Evolutionary conservation across 2,797 vertebrate genomes (phyloP).

Genomic region (Dromococcyx pavoninus): DNA sequence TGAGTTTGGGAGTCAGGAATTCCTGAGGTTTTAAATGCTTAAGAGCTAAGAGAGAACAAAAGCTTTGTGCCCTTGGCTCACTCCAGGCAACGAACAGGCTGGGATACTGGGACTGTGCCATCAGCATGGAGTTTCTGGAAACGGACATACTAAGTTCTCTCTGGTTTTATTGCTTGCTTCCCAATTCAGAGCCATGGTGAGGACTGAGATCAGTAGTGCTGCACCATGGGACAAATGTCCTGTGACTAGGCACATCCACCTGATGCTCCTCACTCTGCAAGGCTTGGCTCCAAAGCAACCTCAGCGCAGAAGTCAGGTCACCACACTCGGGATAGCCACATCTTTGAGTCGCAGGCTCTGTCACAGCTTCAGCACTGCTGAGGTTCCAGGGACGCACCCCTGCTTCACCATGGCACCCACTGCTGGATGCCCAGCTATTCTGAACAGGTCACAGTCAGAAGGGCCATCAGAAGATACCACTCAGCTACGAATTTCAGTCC

Average conservation of each 20-base stretch:
- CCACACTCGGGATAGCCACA: not conserved
- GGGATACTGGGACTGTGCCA: not conserved
- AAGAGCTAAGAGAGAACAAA: slow-evolving; percentile 8
- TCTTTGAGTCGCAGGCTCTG: not conserved
- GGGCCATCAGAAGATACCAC: not conserved
- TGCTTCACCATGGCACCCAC: not conserved
- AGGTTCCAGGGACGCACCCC: not conserved
- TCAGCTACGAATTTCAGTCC: not conserved
- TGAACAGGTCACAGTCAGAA: not conserved
- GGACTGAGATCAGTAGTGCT: not conserved
- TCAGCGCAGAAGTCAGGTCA: not conserved
- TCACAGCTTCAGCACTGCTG: not conserved
- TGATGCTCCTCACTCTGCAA: not conserved
- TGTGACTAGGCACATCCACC: not conserved
- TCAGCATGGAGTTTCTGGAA: not conserved
- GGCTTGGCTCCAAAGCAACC: not conserved
- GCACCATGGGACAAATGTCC: not conserved
- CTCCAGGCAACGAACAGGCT: not conserved
- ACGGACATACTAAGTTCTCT: not conserved
- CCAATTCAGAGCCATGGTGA: not conserved
- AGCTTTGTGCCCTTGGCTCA: not conserved
- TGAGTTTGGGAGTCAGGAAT: not conserved
- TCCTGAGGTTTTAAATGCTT: slow-evolving; percentile 14
- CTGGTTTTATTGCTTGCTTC: not conserved
- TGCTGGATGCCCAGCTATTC: not conserved